Evolutionary conservation across 2,113 vertebrate species (phyloP), one percentile per base, ranked within the genome.

Genomic region (Mionectes macconnelli): DNA sequence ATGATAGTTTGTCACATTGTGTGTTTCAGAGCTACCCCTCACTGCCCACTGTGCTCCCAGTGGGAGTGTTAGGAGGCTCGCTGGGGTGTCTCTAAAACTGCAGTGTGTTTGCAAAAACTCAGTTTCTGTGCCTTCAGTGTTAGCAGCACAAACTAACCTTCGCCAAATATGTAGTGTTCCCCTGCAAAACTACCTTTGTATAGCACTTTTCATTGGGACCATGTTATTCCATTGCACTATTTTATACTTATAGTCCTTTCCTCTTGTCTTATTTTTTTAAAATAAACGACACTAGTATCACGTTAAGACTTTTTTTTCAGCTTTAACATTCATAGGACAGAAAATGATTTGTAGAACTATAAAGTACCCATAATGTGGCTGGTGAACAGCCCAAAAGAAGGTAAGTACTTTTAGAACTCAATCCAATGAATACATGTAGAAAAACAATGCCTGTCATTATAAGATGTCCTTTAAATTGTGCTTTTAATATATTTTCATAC

Each of bases 271-370:
- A 14, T 22, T 45, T 24, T 45, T 88, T 86, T 68, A 69, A 87
- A 63, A n/a, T 52, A n/a, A n/a, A n/a, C n/a, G n/a, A 23, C 10
- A 2, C 37, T 63, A 47, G 50, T 45, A 28, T 67, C 35, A 4
- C 8, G 25, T 86, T 73, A 45, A 66, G 18, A 40, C n/a, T n/a
- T 79, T 90, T 25, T 92, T 92, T 82, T 80, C 85, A 81, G 56
- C 74, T 73, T 89, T 83, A 93, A 82, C 69, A 31, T 94, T 69
- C 90, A 90, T 85, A 81, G 73, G 47, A 37, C 73, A 91, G 82
- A 64, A 95, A 85, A 84, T 49, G 25, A 82, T 75, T 90, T 55
- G 64, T 39, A 85, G 69, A 77, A 69, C 64, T 87, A 44, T 66
- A 67, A 82, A 72, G 59, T 35, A 45, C 79, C 35, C 78, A 25